A percentile compares a stretch with the other conserved stretches of the same genome.
Conservation (phyloP, 2,888 invertebrate genomes). For the Euplagia quadripunctaria region DNA sequence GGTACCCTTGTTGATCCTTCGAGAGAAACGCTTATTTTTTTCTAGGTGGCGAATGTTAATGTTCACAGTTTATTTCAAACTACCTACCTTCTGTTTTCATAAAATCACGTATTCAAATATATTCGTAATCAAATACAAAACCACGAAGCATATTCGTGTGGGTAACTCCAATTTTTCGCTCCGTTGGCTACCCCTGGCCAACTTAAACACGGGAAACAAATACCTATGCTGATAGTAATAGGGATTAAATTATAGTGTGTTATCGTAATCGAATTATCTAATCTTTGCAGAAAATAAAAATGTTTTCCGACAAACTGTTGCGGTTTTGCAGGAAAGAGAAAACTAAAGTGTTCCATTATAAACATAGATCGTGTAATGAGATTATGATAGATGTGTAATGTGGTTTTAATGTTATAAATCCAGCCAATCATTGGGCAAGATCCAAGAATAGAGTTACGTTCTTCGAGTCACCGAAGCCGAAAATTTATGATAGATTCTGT, state of each 20-base stretch:
- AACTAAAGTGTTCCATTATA: slow-evolving; percentile 16
- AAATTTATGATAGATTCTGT: too few relatives aligned
- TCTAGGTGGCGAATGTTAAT: too few relatives aligned
- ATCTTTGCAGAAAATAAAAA: slow-evolving; percentile 51
- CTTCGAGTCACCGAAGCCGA: neutral
- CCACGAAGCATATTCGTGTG: slow-evolving; percentile 49
- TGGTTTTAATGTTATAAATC: neutral
- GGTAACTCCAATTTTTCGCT: slow-evolving; percentile 65
- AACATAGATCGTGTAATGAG: slow-evolving; percentile 10
- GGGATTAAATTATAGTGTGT: slow-evolving; percentile 13
- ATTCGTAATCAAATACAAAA: slow-evolving; percentile 23
- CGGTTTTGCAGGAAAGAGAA: slow-evolving; percentile 28
- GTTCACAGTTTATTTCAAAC: neutral
- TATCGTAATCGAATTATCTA: slow-evolving; percentile 48
- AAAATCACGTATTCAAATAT: slow-evolving; percentile 11
- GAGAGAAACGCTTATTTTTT: too few relatives aligned
- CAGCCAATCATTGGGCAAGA: neutral
- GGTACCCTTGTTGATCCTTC: too few relatives aligned
- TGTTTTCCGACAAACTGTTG: slow-evolving; percentile 44
- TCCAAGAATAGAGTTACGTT: neutral
- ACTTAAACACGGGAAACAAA: slow-evolving; percentile 22
- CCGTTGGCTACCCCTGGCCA: slow-evolving; percentile 50
- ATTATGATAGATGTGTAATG: neutral
- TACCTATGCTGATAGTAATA: slow-evolving; percentile 17
- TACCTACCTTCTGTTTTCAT: neutral